A percentile compares a stretch with the other conserved stretches of the same genome.
Evolutionary conservation across 2,888 invertebrate genomes (phyloP).

Genomic region (Priocnemis perturbator): DNA sequence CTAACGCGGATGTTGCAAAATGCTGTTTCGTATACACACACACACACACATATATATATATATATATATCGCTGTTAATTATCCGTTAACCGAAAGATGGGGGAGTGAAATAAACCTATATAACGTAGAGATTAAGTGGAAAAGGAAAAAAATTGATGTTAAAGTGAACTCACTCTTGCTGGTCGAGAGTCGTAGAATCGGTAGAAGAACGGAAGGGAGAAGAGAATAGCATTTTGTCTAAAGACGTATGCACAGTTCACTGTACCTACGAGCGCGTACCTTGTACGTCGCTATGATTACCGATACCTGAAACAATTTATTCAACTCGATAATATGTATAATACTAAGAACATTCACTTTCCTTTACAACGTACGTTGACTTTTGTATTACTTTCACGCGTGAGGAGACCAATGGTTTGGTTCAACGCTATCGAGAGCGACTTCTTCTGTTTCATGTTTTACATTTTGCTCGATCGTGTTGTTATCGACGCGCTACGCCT

Average conservation of each 20-base stretch:
- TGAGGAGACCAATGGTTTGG: no score
- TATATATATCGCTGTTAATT: conserved; percentile 39
- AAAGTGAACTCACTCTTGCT: conserved; percentile 61
- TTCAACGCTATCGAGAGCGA: no score
- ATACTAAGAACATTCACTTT: no score
- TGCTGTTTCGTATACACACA: conserved; percentile 42
- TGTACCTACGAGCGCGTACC: conserved; percentile 17
- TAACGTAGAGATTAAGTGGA: conserved; percentile 17
- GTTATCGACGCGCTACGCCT: no score
- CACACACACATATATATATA: no score
- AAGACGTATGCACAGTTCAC: conserved; percentile 18
- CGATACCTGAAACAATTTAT: conserved; percentile 28
- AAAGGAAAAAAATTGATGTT: conserved; percentile 11
- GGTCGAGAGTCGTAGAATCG: conserved; percentile 61
- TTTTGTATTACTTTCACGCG: no score
- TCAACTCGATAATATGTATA: conserved; percentile 10
- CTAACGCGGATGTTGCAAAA: conserved; percentile 39
- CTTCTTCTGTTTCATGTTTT: no score
- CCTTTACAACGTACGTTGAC: no score
- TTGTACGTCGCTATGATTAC: conserved; percentile 7
- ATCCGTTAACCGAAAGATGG: conserved; percentile 13
- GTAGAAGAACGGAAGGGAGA: conserved; percentile 1
- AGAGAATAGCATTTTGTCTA: conserved; percentile 6
- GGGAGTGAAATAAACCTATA: conserved; percentile 6
- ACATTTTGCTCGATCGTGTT: no score